phyloP scores from a whole-genome alignment of 2,113 vertebrate genomes.

The Engraulis encrasicolus region DNA sequence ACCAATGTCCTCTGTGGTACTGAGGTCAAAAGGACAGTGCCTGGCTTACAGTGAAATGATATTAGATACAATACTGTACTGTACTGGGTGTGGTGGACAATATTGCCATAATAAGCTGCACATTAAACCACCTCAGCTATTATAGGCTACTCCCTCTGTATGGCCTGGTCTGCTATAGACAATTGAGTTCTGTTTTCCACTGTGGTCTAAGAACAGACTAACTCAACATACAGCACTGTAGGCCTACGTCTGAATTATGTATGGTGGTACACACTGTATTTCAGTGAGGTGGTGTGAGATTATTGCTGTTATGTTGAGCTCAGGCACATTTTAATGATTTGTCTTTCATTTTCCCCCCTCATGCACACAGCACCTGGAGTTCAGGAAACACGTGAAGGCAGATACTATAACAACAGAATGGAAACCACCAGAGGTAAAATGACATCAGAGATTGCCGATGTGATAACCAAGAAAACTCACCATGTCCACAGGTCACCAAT shows the following conservation, averaged over 20 bases:
- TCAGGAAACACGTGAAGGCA: constrained; percentile 85
- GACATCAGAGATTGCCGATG: too few species aligned
- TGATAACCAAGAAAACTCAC: too few species aligned
- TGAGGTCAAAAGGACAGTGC: background rate
- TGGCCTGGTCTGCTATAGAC: background rate
- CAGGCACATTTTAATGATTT: background rate
- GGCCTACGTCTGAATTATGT: background rate
- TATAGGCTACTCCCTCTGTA: background rate
- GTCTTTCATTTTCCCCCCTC: background rate
- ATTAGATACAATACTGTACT: background rate
- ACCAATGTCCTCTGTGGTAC: background rate
- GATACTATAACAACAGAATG: constrained; percentile 80
- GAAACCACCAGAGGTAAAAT: constrained; percentile 88
- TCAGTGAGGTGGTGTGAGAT: background rate
- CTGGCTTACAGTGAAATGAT: background rate
- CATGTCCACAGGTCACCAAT: too few species aligned
- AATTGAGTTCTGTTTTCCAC: background rate
- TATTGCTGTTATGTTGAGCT: background rate
- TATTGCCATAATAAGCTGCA: background rate
- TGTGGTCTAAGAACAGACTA: background rate
- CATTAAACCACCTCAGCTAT: too few species aligned
- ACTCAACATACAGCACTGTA: background rate
- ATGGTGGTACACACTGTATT: background rate
- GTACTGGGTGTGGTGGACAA: background rate
- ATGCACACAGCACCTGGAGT: constrained; percentile 84